Conservation (phyloP, 2,888 invertebrate genomes). For the Phyllotreta cruciferae region DNA sequence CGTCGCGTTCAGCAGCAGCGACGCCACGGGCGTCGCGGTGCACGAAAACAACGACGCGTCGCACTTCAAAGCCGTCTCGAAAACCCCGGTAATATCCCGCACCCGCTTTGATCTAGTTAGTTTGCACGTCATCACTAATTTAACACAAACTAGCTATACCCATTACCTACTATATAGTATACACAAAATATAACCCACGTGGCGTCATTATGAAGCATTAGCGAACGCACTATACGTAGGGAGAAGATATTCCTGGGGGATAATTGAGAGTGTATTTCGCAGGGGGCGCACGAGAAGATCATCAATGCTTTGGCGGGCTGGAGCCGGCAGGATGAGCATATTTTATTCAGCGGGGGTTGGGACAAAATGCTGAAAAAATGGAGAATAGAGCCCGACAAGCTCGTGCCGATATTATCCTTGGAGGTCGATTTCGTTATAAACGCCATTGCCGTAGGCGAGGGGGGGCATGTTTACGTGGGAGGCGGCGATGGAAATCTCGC, state of each 20-base stretch:
- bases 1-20: conserved; percentile 60
- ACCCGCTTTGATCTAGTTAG: conserved; percentile 7
- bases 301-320: conserved; percentile 58
- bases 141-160: not conserved
- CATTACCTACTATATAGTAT: no score
- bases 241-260: no score
- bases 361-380: conserved; percentile 62
- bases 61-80: conserved; percentile 63
- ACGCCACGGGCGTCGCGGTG: conserved; percentile 65
- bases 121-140: not conserved
- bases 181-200: no score
- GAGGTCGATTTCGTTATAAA: conserved; percentile 50
- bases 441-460: conserved; percentile 47
- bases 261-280: conserved; percentile 18
- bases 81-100: conserved; percentile 61
- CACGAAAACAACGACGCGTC: conserved; percentile 62
- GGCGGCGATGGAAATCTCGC: conserved; percentile 65
- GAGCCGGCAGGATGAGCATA: conserved; percentile 48
- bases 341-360: conserved; percentile 60
- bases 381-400: conserved; percentile 50
- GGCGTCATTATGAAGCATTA: no score
- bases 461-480: conserved; percentile 62
- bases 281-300: conserved; percentile 62
- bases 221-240: no score
- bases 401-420: conserved; percentile 43